These are phyloP conservation scores for Podiceps cristatus DNA, from an alignment of 2,113 vertebrate species.

Conservation along the genomic window DNA sequence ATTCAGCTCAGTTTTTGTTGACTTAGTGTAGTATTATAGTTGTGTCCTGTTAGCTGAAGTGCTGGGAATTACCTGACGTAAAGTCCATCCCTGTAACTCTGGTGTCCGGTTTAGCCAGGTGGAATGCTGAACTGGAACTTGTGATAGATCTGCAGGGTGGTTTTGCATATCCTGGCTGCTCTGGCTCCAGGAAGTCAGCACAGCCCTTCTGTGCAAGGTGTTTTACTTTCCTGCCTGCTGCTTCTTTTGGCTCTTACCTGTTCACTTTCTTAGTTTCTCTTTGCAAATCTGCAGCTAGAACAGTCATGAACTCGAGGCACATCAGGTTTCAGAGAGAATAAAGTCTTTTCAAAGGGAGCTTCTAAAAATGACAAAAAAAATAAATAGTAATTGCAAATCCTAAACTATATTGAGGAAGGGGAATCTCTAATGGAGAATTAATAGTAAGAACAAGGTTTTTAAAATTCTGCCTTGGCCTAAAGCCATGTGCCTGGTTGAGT, in stretches of 20 bases:
- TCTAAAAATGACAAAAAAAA: background rate
- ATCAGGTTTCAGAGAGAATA: background rate
- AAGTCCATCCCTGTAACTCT: background rate
- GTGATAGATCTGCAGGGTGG: accelerated
- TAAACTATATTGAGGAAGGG: background rate
- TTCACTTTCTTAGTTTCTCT: background rate
- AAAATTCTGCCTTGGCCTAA: background rate
- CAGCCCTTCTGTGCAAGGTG: background rate
- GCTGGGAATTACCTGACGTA: background rate
- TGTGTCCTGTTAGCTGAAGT: background rate
- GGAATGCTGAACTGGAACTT: background rate
- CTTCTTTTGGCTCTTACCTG: background rate
- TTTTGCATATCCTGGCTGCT: background rate
- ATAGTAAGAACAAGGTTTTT: background rate
- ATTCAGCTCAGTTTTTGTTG: background rate
- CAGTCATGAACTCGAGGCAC: background rate
- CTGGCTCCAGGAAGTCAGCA: background rate
- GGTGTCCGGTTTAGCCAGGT: background rate
- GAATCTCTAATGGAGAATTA: background rate
- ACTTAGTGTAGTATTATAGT: background rate
- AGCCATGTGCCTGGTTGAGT: background rate
- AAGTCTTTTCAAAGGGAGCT: background rate
- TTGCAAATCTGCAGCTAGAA: background rate
- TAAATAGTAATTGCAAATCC: background rate
- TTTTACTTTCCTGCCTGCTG: background rate